phyloP scores from a whole-genome alignment of 2,113 vertebrate genomes.

The Fulmarus glacialis region DNA sequence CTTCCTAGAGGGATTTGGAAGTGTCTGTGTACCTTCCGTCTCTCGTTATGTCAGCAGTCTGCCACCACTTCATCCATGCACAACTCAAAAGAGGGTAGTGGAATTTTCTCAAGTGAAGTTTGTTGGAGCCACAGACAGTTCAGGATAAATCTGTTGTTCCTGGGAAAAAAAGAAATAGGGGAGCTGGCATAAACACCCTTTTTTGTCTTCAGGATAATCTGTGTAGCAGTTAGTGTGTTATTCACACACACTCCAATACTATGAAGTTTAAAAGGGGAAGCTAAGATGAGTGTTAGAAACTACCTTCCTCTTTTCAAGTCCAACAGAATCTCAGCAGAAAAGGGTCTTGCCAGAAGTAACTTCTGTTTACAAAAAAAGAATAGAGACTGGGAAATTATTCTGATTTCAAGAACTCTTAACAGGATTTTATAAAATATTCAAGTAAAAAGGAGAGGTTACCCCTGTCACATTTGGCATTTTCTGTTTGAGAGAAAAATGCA shows the following conservation, averaged over 20 bases:
- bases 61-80: background rate
- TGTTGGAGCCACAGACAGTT: background rate
- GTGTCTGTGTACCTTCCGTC: background rate
- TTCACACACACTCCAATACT: background rate
- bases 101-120: background rate
- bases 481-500: background rate
- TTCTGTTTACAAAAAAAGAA: background rate
- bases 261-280: background rate
- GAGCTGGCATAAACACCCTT: background rate
- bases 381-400: background rate
- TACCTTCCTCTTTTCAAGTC: background rate
- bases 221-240: background rate
- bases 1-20: background rate
- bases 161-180: background rate
- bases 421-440: background rate
- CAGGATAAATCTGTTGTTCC: background rate
- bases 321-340: background rate
- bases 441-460: background rate
- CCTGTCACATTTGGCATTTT: background rate
- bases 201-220: background rate
- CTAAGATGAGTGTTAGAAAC: background rate
- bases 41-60: background rate
- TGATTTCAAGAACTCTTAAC: background rate
- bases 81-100: background rate
- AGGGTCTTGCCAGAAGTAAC: background rate